These are phyloP conservation scores for Nematopogon swammerdamellus DNA, from an alignment of 2,888 invertebrate genomes.

Conservation along the genomic window DNA sequence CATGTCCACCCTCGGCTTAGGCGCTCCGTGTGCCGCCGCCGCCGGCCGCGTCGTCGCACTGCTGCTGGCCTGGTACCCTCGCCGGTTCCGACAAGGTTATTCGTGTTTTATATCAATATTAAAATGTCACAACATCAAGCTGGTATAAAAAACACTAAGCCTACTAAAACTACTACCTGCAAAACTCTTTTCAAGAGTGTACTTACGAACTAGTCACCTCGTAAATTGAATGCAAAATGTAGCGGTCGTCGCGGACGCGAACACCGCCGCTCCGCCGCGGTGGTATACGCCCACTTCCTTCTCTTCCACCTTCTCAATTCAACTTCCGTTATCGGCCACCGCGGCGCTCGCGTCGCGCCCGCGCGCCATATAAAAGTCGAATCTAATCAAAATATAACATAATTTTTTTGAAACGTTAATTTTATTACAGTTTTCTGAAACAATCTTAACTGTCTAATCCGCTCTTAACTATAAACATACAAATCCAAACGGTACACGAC, in stretches of 20 bases:
- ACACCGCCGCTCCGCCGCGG: background rate
- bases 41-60: too few species aligned
- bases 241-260: background rate
- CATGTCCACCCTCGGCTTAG: constrained; percentile 44
- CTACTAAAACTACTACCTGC: constrained; percentile 55
- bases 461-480: background rate
- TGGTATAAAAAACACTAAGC: constrained; percentile 58
- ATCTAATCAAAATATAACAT: constrained; percentile 52
- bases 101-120: constrained; percentile 36
- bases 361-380: constrained; percentile 29
- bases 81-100: background rate
- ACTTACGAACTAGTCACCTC: constrained; percentile 43
- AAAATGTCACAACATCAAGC: constrained; percentile 59
- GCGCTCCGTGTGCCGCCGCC: constrained; percentile 35
- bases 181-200: constrained; percentile 55
- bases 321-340: background rate
- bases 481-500: background rate
- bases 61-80: background rate
- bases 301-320: too few species aligned
- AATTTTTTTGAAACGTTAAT: constrained; percentile 34
- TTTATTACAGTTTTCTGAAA: constrained; percentile 57
- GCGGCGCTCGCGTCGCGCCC: constrained; percentile 19
- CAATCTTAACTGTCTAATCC: constrained; percentile 43
- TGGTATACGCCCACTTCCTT: too few species aligned
- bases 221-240: constrained; percentile 38